Evolutionary conservation across 1,140 invertebrate genomes (phyloP).

Genomic region (Aphelinus certus): DNA sequence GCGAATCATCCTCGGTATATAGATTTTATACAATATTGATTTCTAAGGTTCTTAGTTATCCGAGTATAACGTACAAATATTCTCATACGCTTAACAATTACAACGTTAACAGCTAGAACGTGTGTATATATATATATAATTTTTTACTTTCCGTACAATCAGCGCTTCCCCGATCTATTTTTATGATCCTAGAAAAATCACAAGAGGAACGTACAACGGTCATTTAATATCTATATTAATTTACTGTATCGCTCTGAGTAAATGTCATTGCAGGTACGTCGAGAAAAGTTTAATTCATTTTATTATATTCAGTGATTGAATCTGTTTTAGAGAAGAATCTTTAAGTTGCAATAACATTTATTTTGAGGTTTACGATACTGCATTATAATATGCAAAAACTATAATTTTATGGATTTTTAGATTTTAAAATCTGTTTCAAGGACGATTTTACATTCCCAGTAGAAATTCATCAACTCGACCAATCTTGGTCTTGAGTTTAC

Average conservation of each 20-base stretch:
- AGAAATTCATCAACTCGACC: constrained; percentile 19
- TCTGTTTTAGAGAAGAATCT: background rate
- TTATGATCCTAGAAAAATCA: constrained; percentile 36
- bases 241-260: constrained; percentile 3
- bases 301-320: background rate
- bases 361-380: background rate
- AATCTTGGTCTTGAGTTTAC: constrained; percentile 11
- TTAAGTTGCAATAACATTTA: constrained; percentile 15
- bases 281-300: constrained; percentile 22
- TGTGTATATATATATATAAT: constrained; percentile 40
- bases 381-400: constrained; percentile 8
- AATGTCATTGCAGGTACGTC: constrained; percentile 20
- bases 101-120: constrained; percentile 35
- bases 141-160: constrained; percentile 32
- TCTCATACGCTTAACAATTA: constrained; percentile 43
- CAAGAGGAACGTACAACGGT: constrained; percentile 34
- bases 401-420: background rate
- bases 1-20: constrained; percentile 30
- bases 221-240: constrained; percentile 7
- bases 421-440: constrained; percentile 6
- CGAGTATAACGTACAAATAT: constrained; percentile 47
- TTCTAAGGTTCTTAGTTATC: constrained; percentile 42
- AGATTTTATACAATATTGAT: constrained; percentile 37
- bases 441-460: constrained; percentile 16
- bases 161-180: constrained; percentile 20